Evolutionary conservation across 1,140 invertebrate species (phyloP).

Genomic region (Plectus sambesii): DNA sequence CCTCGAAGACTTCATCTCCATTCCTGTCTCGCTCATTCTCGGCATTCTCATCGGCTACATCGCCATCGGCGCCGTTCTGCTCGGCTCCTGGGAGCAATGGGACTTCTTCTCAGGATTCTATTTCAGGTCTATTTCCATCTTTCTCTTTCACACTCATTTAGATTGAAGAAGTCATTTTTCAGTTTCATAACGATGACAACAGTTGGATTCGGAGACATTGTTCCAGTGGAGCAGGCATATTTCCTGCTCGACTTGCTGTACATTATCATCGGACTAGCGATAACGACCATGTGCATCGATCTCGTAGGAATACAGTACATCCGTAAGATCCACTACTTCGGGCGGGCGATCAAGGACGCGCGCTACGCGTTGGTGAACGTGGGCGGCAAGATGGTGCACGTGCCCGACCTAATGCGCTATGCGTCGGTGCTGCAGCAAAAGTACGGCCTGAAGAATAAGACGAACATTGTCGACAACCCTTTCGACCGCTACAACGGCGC

Average conservation of each 20-base stretch:
- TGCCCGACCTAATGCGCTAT: constrained; percentile 41
- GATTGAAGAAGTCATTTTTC: no score
- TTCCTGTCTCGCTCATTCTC: constrained; percentile 39
- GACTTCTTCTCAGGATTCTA: constrained; percentile 40
- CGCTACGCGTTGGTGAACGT: constrained; percentile 44
- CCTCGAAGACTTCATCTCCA: constrained; percentile 37
- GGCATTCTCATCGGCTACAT: constrained; percentile 42
- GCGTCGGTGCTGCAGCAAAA: constrained; percentile 35
- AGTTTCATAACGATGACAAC: no score
- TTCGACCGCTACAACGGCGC: constrained; percentile 33
- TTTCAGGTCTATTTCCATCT: constrained; percentile 45
- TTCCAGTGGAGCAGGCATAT: constrained; percentile 39
- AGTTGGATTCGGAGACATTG: constrained; percentile 44
- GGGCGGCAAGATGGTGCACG: constrained; percentile 45
- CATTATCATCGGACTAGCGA: constrained; percentile 43
- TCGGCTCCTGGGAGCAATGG: constrained; percentile 42
- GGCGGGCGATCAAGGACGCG: constrained; percentile 42
- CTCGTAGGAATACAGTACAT: constrained; percentile 45
- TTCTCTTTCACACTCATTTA: no score
- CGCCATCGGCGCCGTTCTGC: constrained; percentile 37
- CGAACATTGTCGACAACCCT: constrained; percentile 12
- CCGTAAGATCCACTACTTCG: constrained; percentile 45
- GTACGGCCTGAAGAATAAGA: constrained; percentile 39
- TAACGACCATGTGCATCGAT: constrained; percentile 45
- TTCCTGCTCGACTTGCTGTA: constrained; percentile 44